Percentiles rank a stretch among this genome's conserved stretches.
Evolutionary conservation across 92 coral and sea anemone species (phyloP).

Genomic region (Phenganax subtilis): DNA sequence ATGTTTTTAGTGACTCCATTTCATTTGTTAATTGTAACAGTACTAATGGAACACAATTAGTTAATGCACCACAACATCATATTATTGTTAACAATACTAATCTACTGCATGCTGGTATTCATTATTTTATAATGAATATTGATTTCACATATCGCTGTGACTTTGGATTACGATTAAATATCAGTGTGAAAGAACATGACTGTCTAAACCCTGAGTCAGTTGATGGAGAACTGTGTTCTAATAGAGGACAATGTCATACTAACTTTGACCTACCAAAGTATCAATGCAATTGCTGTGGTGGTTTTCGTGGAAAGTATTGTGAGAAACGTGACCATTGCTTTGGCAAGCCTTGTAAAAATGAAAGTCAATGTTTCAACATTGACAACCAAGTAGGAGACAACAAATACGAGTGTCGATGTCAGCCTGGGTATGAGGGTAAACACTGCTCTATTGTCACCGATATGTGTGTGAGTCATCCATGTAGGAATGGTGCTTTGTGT

Average conservation of each 20-base stretch:
- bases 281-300: slow-evolving; percentile 90
- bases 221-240: slow-evolving; percentile 55
- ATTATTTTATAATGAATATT: slow-evolving; percentile 81
- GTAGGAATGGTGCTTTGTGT: slow-evolving; percentile 71
- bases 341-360: slow-evolving; percentile 82
- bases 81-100: slow-evolving; percentile 56
- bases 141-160: slow-evolving; percentile 88
- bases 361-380: slow-evolving; percentile 64
- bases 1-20: slow-evolving; percentile 49
- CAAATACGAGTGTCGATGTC: slow-evolving; percentile 64
- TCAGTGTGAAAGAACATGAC: slow-evolving; percentile 78
- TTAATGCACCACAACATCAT: slow-evolving; percentile 42
- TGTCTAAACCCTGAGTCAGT: slow-evolving; percentile 58
- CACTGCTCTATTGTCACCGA: slow-evolving; percentile 79
- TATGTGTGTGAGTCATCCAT: slow-evolving; percentile 80
- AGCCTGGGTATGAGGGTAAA: slow-evolving; percentile 77
- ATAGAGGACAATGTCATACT: slow-evolving; percentile 77
- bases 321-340: slow-evolving; percentile 84
- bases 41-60: slow-evolving; percentile 68
- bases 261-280: slow-evolving; percentile 66
- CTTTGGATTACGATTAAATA: slow-evolving; percentile 91
- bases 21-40: slow-evolving; percentile 74
- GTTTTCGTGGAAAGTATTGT: slow-evolving; percentile 86
- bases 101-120: slow-evolving; percentile 59
- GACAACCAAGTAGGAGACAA: slow-evolving; percentile 54